Base-by-base conservation (phyloP, 2,113 vertebrate genomes). In the Elephantulus edwardii region DNA sequence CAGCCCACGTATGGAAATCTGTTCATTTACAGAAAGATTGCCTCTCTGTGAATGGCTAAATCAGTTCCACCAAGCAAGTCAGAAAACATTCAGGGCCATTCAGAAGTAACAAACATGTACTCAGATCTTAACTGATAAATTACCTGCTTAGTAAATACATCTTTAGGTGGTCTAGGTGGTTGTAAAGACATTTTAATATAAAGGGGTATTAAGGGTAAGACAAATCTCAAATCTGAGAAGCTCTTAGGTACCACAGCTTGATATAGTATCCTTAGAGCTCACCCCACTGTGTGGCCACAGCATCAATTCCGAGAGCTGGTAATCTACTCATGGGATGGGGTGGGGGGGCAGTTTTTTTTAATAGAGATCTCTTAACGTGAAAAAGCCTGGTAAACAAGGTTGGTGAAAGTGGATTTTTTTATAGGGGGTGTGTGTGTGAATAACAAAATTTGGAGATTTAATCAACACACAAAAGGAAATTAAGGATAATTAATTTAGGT, bases 1-100 rank as follows among this genome's bases (percentile, higher is more conserved):
- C 95, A 96, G 93, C 96, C 96, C 95, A 96, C 95, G 83, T 94
- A 93, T 92, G 88, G 94, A 96, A 96, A 96, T 96, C 95, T 96
- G 95, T 94, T 96, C 95, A 94, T 96, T 96, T 96, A 95, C 95
- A 96, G 95, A 92, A 91, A 94, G 62, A 95, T 89, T 93, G 95
- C 94, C 64, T 96, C 93, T 88, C 94, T 92, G 96, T 96, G 96
- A 96, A 96, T 96, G 96, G 95, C 86, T 92, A 89, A 82, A 79
- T 83, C 76, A 76, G 85, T 83, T 95, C 71, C 26, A 79, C 64
- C 71, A 91, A 95, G 88, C 79, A 84, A 84, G 90, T 62, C 70
- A 88, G 91, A 75, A 70, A 78, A 75, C n/a, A 78, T 40, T 89
- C 80, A 90, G 38, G 92, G 42, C 93, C 94, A 96, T 96, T 96